Evolutionary conservation across 2,113 vertebrate species (phyloP).

Genomic region (Lagenorhynchus albirostris): DNA sequence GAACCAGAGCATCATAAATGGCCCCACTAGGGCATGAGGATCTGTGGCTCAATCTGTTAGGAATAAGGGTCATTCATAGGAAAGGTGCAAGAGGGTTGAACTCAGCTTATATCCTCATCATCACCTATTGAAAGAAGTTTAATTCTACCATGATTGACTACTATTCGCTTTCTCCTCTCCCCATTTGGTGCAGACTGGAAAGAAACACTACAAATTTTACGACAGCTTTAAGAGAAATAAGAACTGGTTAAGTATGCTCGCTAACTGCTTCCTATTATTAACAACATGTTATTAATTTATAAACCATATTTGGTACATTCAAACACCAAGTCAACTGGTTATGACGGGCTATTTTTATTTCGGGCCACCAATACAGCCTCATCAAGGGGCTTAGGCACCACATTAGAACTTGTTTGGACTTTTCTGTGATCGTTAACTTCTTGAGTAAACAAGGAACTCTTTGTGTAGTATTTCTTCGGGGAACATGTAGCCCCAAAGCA

Average conservation of each 20-base stretch:
- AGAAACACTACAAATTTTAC: constrained; percentile 28
- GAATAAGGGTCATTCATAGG: background rate
- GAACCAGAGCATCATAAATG: background rate
- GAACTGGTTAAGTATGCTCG: background rate
- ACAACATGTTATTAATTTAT: constrained; percentile 18
- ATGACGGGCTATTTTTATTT: constrained; percentile 52
- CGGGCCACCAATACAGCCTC: background rate
- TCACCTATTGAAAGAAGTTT: constrained; percentile 27
- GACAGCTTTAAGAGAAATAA: constrained; percentile 1
- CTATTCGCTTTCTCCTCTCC: background rate
- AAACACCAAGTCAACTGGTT: background rate
- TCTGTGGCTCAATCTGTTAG: background rate
- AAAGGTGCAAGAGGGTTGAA: background rate
- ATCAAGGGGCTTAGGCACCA: background rate
- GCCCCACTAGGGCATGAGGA: background rate
- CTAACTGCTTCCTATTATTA: constrained; percentile 24
- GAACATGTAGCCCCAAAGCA: background rate
- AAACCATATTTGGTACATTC: constrained; percentile 21
- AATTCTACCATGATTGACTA: background rate
- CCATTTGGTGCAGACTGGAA: background rate
- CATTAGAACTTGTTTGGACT: constrained; percentile 4
- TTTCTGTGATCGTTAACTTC: background rate
- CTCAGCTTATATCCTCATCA: background rate
- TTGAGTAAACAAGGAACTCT: constrained; percentile 10
- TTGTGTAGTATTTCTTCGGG: background rate